phyloP scores from a whole-genome alignment of 2,797 vertebrate genomes.

The Dendrocincla fuliginosa region DNA sequence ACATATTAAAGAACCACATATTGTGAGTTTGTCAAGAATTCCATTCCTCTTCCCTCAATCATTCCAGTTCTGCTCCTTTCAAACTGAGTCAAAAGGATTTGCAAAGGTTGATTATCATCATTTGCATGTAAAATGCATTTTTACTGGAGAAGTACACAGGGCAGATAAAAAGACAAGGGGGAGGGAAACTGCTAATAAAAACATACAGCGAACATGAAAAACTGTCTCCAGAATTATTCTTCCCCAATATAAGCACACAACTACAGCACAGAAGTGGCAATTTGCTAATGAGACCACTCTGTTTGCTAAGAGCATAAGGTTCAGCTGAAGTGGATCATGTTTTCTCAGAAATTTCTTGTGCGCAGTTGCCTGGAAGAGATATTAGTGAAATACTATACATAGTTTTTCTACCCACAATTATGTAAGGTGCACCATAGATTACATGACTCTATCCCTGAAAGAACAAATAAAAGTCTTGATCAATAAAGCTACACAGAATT shows the following conservation, averaged over 20 bases:
- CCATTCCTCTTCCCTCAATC: not conserved
- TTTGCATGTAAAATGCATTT: constrained; percentile 74
- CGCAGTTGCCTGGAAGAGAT: not conserved
- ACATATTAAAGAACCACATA: not conserved
- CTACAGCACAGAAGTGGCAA: not conserved
- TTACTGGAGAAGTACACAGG: not conserved
- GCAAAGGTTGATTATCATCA: constrained; percentile 76
- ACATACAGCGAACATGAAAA: not conserved
- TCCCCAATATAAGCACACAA: not conserved
- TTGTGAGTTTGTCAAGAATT: not conserved
- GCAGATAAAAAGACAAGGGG: not conserved
- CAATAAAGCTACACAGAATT: not conserved
- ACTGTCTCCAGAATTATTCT: not conserved
- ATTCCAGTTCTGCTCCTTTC: constrained; percentile 11
- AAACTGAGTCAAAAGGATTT: constrained; percentile 78
- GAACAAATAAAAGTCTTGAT: not conserved
- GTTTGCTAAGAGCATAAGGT: not conserved
- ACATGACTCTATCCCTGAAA: not conserved
- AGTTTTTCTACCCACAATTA: not conserved
- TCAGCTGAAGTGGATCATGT: not conserved
- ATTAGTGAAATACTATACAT: not conserved
- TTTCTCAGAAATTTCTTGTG: not conserved
- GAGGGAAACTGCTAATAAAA: not conserved
- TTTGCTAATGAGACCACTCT: not conserved
- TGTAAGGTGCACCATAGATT: not conserved